Evolutionary conservation across 1,140 invertebrate genomes (phyloP).

Genomic region (Drosophila guanche): DNA sequence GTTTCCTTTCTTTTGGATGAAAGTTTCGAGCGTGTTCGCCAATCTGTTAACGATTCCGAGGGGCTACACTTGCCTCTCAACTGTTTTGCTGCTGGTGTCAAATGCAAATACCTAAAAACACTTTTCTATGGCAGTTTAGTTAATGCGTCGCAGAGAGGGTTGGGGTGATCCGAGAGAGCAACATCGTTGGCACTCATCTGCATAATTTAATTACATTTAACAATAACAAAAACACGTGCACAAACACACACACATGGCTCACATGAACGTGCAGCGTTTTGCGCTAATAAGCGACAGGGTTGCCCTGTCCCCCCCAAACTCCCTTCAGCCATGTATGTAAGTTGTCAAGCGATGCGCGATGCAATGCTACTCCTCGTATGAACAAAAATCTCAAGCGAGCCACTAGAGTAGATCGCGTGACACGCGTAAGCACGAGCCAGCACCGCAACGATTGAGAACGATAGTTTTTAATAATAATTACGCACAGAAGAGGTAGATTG

Average conservation of each 20-base stretch:
- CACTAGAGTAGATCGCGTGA: slow-evolving; percentile 10
- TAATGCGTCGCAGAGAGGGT: slow-evolving; percentile 40
- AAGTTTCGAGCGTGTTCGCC: slow-evolving; percentile 22
- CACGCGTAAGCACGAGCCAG: neutral
- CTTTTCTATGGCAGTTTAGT: slow-evolving; percentile 67
- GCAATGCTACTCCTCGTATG: slow-evolving; percentile 18
- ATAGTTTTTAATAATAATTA: too few species aligned
- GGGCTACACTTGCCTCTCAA: slow-evolving; percentile 5
- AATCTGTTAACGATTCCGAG: slow-evolving; percentile 34
- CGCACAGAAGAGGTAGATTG: too few species aligned
- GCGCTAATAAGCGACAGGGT: slow-evolving; percentile 67
- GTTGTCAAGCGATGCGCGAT: slow-evolving; percentile 58
- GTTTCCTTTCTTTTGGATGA: neutral
- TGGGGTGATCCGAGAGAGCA: slow-evolving; percentile 14
- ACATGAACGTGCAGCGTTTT: slow-evolving; percentile 64
- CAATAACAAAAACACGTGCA: slow-evolving; percentile 67
- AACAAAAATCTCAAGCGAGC: slow-evolving; percentile 58
- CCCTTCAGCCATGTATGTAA: slow-evolving; percentile 17
- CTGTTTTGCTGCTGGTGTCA: slow-evolving; percentile 53
- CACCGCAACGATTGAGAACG: neutral
- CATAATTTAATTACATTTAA: slow-evolving; percentile 80
- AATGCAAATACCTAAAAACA: slow-evolving; percentile 56
- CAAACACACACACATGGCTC: slow-evolving; percentile 29
- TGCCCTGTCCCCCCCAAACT: slow-evolving; percentile 3
- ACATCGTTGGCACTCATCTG: slow-evolving; percentile 70